Evolutionary conservation across 2,797 vertebrate species (phyloP).

Genomic region (Phrynocephalus forsythii): DNA sequence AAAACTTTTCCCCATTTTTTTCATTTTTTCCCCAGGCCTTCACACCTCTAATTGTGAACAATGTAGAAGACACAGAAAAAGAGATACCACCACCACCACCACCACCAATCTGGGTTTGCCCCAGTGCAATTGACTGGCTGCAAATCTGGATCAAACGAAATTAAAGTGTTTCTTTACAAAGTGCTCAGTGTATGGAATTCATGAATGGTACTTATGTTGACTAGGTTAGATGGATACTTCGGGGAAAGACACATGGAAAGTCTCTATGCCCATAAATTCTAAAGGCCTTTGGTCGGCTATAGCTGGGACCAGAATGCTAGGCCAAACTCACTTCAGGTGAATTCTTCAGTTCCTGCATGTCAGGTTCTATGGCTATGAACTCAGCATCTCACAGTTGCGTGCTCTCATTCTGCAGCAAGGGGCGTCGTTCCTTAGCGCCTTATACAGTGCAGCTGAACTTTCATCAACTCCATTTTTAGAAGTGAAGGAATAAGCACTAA

Average conservation of each 20-base stretch:
- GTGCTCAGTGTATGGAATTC: neutral
- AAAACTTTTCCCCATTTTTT: no score
- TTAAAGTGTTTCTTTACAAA: neutral
- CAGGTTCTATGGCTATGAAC: neutral
- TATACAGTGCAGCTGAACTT: neutral
- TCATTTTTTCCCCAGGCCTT: no score
- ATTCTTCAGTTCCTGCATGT: neutral
- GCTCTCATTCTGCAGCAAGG: neutral
- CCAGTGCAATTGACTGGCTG: neutral
- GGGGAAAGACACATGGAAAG: no score
- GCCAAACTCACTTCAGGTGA: neutral
- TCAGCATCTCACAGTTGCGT: neutral
- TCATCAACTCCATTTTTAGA: constrained; percentile 15
- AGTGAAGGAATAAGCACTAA: neutral
- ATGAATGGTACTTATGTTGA: neutral
- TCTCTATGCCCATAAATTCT: neutral
- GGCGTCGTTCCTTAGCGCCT: neutral
- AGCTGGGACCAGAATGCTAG: neutral
- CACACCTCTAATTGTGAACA: neutral
- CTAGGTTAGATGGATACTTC: neutral
- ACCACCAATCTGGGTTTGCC: neutral
- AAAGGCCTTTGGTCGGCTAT: neutral
- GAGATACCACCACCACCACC: neutral
- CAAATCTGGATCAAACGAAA: neutral
- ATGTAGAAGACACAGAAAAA: neutral